Evolutionary conservation across 2,888 invertebrate species (phyloP).

Genomic region (Eupithecia tripunctaria): DNA sequence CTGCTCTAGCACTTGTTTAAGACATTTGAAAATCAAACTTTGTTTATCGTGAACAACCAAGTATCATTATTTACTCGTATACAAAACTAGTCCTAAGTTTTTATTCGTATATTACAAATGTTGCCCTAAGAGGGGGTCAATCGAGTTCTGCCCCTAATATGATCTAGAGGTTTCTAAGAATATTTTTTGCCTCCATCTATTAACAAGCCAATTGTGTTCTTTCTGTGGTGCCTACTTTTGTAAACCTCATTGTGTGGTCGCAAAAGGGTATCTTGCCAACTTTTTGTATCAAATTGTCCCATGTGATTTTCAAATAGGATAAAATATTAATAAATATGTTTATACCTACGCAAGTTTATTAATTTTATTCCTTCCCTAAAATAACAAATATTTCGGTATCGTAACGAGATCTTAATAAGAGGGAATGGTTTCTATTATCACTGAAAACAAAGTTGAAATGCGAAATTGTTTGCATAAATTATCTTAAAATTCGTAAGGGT

Average conservation of each 20-base stretch:
- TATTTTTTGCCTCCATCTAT: slow-evolving; percentile 8
- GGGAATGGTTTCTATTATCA: not conserved
- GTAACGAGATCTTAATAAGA: not conserved
- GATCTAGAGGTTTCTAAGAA: slow-evolving; percentile 2
- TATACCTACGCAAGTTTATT: slow-evolving; percentile 15
- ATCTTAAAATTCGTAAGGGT: not conserved
- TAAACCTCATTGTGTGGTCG: slow-evolving; percentile 34
- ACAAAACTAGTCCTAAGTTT: not conserved
- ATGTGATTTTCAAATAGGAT: slow-evolving; percentile 44
- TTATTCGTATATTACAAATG: not conserved
- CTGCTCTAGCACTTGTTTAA: not conserved
- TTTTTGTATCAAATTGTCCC: slow-evolving; percentile 32
- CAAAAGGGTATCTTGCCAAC: slow-evolving; percentile 36
- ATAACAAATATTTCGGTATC: not conserved
- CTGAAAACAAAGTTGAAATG: slow-evolving; percentile 1
- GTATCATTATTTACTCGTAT: not conserved
- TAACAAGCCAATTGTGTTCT: slow-evolving; percentile 22
- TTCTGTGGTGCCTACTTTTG: slow-evolving; percentile 32
- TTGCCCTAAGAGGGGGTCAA: not conserved
- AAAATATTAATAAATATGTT: slow-evolving; percentile 42
- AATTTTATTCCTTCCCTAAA: not conserved
- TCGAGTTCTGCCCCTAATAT: not conserved
- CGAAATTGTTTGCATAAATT: slow-evolving; percentile 4
- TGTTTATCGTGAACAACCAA: not conserved
- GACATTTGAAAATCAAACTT: not conserved